phyloP scores from a whole-genome alignment of 2,888 invertebrate genomes.

The Drosophila pullipes region DNA sequence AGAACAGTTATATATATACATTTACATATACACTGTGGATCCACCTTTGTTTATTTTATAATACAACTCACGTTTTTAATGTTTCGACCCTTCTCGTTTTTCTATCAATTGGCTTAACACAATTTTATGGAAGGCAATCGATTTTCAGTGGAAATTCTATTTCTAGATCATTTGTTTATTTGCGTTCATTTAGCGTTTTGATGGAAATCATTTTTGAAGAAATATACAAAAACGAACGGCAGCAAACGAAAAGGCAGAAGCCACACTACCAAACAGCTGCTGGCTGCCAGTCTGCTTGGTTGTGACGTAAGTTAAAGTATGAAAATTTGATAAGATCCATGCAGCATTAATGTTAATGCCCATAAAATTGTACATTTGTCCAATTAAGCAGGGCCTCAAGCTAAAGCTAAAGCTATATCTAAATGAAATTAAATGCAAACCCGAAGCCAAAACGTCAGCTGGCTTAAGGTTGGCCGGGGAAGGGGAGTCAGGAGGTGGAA shows the following conservation, averaged over 20 bases:
- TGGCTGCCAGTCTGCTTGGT: constrained; percentile 39
- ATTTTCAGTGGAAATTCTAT: constrained; percentile 69
- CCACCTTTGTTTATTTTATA: constrained; percentile 43
- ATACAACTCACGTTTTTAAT: constrained; percentile 63
- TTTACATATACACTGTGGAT: background rate
- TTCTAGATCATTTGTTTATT: constrained; percentile 69
- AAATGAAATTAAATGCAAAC: constrained; percentile 56
- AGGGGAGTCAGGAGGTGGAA: background rate
- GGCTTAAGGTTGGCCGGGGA: background rate
- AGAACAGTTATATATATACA: constrained; percentile 4
- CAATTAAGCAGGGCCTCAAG: constrained; percentile 53
- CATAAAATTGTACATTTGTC: constrained; percentile 19
- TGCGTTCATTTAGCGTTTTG: constrained; percentile 64
- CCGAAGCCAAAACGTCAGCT: constrained; percentile 16
- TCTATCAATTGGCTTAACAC: constrained; percentile 48
- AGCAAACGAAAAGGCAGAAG: constrained; percentile 42
- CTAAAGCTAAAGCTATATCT: constrained; percentile 55
- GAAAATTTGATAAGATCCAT: constrained; percentile 39
- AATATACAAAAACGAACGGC: constrained; percentile 46
- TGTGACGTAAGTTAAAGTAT: constrained; percentile 60
- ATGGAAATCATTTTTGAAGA: constrained; percentile 66
- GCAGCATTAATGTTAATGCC: constrained; percentile 27
- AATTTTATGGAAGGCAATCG: constrained; percentile 46
- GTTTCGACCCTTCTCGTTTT: constrained; percentile 49
- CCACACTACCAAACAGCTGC: constrained; percentile 48